A percentile compares a stretch with the other conserved stretches of the same genome.
Evolutionary conservation across 2,888 invertebrate species (phyloP).

Genomic region (Eumerus sabulonum): DNA sequence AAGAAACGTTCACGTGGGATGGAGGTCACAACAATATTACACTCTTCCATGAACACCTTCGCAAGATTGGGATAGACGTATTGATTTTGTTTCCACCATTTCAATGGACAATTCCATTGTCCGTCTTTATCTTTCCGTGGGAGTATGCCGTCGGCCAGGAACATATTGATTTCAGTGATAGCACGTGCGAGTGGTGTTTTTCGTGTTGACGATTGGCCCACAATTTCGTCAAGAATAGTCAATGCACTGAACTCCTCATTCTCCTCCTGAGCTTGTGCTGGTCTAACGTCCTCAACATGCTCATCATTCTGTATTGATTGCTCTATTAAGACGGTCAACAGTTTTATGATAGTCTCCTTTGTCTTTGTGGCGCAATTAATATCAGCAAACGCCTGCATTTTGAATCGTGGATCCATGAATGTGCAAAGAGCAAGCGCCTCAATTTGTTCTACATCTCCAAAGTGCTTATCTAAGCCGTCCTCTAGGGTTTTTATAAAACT

Average conservation of each 20-base stretch:
- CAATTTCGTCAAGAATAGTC: conserved; percentile 17
- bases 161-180: conserved; percentile 16
- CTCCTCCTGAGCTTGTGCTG: background rate
- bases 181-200: conserved; percentile 8
- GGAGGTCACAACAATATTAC: conserved; percentile 5
- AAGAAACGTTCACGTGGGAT: background rate
- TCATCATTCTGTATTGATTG: background rate
- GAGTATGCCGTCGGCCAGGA: conserved; percentile 18
- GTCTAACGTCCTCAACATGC: background rate
- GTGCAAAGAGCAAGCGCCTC: conserved; percentile 8
- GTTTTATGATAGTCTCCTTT: background rate
- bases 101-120: conserved; percentile 24
- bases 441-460: conserved; percentile 7
- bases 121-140: conserved; percentile 11
- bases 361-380: background rate
- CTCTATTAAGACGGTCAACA: conserved; percentile 1
- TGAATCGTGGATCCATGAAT: conserved; percentile 14
- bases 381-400: conserved; percentile 14
- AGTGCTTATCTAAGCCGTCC: conserved; percentile 8
- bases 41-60: conserved; percentile 3
- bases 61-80: conserved; percentile 9
- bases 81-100: conserved; percentile 18
- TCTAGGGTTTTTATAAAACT: background rate
- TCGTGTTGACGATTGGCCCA: conserved; percentile 2
- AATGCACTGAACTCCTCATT: conserved; percentile 9